phyloP scores from a whole-genome alignment of 2,113 vertebrate species.

The Suricata suricatta region DNA sequence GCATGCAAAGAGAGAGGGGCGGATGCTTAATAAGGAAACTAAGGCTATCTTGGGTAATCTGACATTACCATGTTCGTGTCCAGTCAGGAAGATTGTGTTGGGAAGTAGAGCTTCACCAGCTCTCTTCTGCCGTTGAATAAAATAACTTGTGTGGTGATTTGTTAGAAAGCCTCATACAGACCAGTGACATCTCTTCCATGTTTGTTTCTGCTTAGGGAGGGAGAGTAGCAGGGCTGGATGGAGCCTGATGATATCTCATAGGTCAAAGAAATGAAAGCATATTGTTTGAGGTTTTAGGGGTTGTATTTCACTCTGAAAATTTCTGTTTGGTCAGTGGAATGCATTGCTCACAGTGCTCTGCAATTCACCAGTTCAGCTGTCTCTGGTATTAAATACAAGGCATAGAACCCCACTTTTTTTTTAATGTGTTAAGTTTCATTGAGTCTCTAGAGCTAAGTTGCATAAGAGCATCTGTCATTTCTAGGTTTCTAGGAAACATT shows the following conservation, averaged over 20 bases:
- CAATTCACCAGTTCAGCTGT: background rate
- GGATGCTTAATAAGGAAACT: background rate
- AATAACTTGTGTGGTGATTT: background rate
- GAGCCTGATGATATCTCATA: constrained; percentile 2
- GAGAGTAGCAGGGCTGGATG: background rate
- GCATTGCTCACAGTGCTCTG: background rate
- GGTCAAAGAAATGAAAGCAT: background rate
- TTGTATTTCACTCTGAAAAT: background rate
- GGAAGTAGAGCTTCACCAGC: background rate
- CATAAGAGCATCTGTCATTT: background rate
- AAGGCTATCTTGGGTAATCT: background rate
- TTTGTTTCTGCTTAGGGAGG: constrained; percentile 32
- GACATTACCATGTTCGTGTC: background rate
- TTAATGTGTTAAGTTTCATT: constrained; percentile 23
- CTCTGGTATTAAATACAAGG: constrained; percentile 17
- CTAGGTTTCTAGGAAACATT: background rate
- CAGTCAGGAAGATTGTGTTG: background rate
- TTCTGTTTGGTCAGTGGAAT: background rate
- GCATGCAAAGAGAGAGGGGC: background rate
- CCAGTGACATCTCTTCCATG: background rate
- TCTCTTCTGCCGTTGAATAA: background rate
- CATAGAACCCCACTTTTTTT: background rate
- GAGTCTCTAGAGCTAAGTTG: background rate
- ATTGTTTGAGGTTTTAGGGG: background rate
- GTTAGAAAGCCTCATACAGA: background rate